A percentile compares a stretch with the other conserved stretches of the same genome.
Evolutionary conservation across 2,888 invertebrate genomes (phyloP).

Genomic region (Drosophila incognita): DNA sequence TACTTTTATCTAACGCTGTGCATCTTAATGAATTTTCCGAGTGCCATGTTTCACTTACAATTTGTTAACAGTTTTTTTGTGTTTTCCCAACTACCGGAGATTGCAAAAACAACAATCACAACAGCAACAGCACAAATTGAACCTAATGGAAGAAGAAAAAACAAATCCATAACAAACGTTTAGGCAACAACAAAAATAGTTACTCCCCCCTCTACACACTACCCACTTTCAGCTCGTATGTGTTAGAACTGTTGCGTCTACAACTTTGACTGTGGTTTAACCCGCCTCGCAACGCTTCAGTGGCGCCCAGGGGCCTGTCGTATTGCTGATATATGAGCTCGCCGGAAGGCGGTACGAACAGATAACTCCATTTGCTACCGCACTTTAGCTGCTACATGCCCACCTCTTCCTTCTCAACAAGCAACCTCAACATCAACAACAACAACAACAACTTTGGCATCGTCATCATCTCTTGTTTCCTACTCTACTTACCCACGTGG

Average conservation of each 20-base stretch:
- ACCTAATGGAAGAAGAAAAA: conserved; percentile 63
- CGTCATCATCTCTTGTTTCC: background rate
- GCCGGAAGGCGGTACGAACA: conserved; percentile 45
- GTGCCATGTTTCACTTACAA: conserved; percentile 54
- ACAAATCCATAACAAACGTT: conserved; percentile 51
- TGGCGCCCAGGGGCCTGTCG: conserved; percentile 54
- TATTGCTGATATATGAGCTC: conserved; percentile 66
- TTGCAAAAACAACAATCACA: conserved; percentile 60
- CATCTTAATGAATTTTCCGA: conserved; percentile 65
- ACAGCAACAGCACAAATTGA: conserved; percentile 49
- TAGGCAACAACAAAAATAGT: conserved; percentile 51
- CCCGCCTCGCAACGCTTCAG: conserved; percentile 68
- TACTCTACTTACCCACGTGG: conserved; percentile 88
- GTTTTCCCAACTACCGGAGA: conserved; percentile 74
- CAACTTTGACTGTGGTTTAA: conserved; percentile 48
- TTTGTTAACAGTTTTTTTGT: conserved; percentile 75
- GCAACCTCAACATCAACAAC: background rate
- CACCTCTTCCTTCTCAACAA: conserved; percentile 7
- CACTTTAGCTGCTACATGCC: conserved; percentile 28
- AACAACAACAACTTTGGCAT: background rate
- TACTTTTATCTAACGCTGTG: conserved; percentile 48
- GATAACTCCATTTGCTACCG: conserved; percentile 67
- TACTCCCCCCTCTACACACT: background rate
- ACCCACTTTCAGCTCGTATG: conserved; percentile 31
- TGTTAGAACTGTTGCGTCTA: conserved; percentile 74